Percentiles rank a stretch among this genome's conserved stretches.
phyloP scores from a whole-genome alignment of 2,888 invertebrate genomes.

The Agrilus cyanescens region DNA sequence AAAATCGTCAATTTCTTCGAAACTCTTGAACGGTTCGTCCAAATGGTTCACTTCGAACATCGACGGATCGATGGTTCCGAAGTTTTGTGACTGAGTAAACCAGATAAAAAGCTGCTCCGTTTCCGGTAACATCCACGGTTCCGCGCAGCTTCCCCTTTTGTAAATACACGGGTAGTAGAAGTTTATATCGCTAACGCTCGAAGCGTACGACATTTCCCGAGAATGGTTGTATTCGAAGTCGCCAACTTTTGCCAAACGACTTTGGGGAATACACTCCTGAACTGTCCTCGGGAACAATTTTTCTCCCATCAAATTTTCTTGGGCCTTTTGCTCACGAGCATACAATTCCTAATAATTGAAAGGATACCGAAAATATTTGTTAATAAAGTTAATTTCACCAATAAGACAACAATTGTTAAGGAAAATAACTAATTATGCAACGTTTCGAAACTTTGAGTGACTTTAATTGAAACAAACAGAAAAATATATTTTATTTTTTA shows the following conservation, averaged over 20 bases:
- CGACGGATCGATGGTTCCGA: constrained; percentile 15
- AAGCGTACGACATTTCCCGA: constrained; percentile 34
- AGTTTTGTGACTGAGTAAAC: constrained; percentile 21
- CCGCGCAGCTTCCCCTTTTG: constrained; percentile 28
- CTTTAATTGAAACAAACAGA: too few species aligned
- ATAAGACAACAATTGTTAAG: too few species aligned
- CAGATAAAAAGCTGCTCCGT: constrained; percentile 32
- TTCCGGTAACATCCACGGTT: constrained; percentile 51
- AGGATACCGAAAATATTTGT: too few species aligned
- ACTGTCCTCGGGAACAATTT: constrained; percentile 37
- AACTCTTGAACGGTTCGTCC: constrained; percentile 12
- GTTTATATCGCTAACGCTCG: constrained; percentile 13
- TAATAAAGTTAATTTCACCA: too few species aligned
- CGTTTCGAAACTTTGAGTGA: too few species aligned
- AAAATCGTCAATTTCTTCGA: constrained; percentile 12
- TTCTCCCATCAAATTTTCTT: constrained; percentile 23
- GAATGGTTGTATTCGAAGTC: constrained; percentile 40
- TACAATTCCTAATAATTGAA: constrained; percentile 19
- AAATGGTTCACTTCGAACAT: constrained; percentile 15
- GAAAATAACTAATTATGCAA: too few species aligned
- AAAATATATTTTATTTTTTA: too few species aligned
- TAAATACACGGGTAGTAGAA: constrained; percentile 17
- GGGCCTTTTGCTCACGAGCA: constrained; percentile 21
- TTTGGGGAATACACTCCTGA: constrained; percentile 52
- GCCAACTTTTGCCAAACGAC: constrained; percentile 43